Conservation (phyloP, 2,888 invertebrate genomes). For the Xestia sexstrigata region DNA sequence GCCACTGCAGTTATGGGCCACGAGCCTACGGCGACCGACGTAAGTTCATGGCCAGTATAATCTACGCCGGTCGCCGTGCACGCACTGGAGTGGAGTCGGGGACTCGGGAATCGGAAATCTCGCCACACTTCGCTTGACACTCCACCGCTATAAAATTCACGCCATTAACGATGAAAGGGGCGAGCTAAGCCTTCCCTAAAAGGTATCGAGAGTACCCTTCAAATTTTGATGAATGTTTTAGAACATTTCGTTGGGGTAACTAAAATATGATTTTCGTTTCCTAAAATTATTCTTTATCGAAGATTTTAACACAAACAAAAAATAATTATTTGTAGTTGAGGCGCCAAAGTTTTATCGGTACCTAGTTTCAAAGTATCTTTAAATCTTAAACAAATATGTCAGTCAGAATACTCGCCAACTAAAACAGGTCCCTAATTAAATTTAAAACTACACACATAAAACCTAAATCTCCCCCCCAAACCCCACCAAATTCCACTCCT, state of each 20-base stretch:
- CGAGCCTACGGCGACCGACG: slow-evolving; percentile 63
- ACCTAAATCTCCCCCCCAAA: too few species aligned
- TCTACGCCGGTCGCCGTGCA: slow-evolving; percentile 45
- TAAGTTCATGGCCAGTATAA: slow-evolving; percentile 76
- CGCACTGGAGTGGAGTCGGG: slow-evolving; percentile 51
- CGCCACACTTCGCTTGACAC: slow-evolving; percentile 58
- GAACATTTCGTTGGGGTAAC: slow-evolving; percentile 29
- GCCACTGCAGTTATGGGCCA: slow-evolving; percentile 73
- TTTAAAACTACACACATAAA: slow-evolving; percentile 22
- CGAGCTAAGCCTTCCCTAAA: slow-evolving; percentile 50
- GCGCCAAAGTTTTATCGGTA: not conserved
- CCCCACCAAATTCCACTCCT: too few species aligned
- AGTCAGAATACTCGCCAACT: slow-evolving; percentile 2
- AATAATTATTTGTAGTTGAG: not conserved
- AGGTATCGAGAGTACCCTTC: slow-evolving; percentile 50
- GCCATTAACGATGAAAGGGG: slow-evolving; percentile 58
- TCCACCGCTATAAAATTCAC: slow-evolving; percentile 61
- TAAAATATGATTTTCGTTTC: slow-evolving; percentile 22
- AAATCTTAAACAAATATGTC: slow-evolving; percentile 15
- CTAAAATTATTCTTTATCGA: slow-evolving; percentile 7
- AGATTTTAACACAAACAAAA: slow-evolving; percentile 1
- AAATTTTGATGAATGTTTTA: slow-evolving; percentile 57
- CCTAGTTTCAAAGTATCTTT: not conserved
- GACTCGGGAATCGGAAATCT: slow-evolving; percentile 38
- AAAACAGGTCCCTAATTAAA: slow-evolving; percentile 14